Conservation (phyloP, 2,797 vertebrate genomes). For the Miopithecus talapoin region DNA sequence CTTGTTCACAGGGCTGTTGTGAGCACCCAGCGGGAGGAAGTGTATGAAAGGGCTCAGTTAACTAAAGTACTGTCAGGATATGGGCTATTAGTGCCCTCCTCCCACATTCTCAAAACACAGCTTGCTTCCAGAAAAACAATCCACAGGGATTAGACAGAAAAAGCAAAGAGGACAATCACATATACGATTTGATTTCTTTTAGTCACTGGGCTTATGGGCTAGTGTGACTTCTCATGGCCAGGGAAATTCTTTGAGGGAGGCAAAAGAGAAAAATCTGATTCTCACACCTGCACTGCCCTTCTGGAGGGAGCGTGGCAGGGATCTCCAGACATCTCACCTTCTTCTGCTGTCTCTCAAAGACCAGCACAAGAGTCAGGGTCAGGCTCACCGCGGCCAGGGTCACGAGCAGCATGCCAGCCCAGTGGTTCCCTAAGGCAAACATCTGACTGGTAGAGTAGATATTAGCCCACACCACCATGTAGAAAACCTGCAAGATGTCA, state of each 20-base stretch:
- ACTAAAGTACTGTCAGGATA: neutral
- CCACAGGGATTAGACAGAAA: neutral
- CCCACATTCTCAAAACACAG: neutral
- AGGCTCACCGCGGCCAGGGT: conserved; percentile 76
- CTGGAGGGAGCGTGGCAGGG: fast-evolving
- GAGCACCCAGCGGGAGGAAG: neutral
- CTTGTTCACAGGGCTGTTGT: neutral
- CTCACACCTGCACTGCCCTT: neutral
- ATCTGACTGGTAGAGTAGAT: conserved; percentile 85
- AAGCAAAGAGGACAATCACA: neutral
- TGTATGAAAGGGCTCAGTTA: neutral
- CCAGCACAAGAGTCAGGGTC: conserved; percentile 77
- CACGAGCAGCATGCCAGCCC: conserved; percentile 81
- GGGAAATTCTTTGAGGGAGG: neutral
- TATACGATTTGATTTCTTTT: neutral
- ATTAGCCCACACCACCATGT: conserved; percentile 85
- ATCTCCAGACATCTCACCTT: conserved; percentile 79
- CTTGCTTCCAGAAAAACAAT: neutral
- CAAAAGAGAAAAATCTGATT: neutral
- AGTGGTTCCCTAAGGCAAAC: conserved; percentile 77
- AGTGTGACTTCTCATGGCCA: neutral
- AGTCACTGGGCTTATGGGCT: neutral
- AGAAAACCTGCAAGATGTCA: conserved; percentile 81
- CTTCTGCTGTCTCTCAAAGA: conserved; percentile 76
- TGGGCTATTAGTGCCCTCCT: too few relatives aligned